Base-by-base conservation (phyloP, 2,797 vertebrate genomes). In the Bucorvus abyssinicus region DNA sequence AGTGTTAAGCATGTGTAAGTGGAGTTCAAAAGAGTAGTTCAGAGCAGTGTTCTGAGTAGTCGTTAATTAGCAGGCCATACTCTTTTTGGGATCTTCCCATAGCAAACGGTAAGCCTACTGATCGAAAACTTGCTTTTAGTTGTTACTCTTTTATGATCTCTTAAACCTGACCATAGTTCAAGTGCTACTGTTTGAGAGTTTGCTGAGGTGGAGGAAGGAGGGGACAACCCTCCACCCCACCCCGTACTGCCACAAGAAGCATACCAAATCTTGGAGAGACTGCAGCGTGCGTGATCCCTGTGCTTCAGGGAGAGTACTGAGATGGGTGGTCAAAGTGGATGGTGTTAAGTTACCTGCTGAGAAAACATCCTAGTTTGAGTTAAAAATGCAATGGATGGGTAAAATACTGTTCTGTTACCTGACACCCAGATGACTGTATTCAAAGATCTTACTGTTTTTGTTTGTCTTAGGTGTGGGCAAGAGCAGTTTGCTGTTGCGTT, bases 401-500 rank as follows among this genome's bases (percentile, higher is more conserved):
- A 40, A 80, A 90, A 56, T 64, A 42, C 10, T 36, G 7, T 50
- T 15, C 2, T 10, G 17, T 67, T 93, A 38, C 79, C 94, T 75
- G 92, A 14, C 24, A 55, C 65, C 49, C 45, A 6, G 27, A 60
- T 77, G 63, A 63, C 50, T 70, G 38, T 78, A 64, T n/a, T 97
- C 68, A 94, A 84, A 76, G 47, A 69, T 68, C 49, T 79, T 84
- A 56, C 68, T 87, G 56, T 96, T 70, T 94, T 79, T 97, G 85
- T 97, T 75, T 96, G 74, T 95, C 12, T 1, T 97, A 99, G 99
- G 99, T 98, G 99, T 99, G 94, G 99, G 99, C 96, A 99, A 99
- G 98, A 99, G 99, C 98, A 99, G 99, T 98, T 98, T 99, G 96
- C 98, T 99, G 87, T 98, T 99, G 96, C 99, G 99, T 89, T 99